Evolutionary conservation across 1,140 invertebrate genomes (phyloP), one percentile per base, ranked within the genome.

Genomic region (Chironomus tepperi): DNA sequence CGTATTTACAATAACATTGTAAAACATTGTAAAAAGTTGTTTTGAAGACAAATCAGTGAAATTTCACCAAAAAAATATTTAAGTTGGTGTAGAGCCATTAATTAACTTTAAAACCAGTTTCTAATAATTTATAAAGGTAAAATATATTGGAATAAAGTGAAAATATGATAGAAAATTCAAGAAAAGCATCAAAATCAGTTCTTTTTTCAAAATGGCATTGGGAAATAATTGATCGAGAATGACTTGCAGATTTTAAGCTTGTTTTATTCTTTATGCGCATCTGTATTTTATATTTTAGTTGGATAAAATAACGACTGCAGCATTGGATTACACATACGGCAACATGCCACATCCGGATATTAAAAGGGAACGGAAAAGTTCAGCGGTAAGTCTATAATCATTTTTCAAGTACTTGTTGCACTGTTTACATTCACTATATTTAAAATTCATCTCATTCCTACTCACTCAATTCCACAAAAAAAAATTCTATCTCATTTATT

Each of bases 291-390:
- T 16, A 19, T 21, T 70, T 70, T 19, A 21, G 65, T 18, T 16
- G 65, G 3, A 18, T 19, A 15, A 70, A 70, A 2, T 18, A 18
- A 70, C 19, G 18, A 2, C 18, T 10, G 19, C 19, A 70, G 19
- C 65, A 70, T 70, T 70, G 65, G 65, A 70, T 70, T 70, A 18
- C 18, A 1, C 19, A 70, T 19, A 70, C 18, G 7, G n/a, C 18
- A n/a, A 16, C n/a, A 70, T 70, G 65, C 65, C 65, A 70, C 65
- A 70, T 6, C 73, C 43, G 34, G 78, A 79, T 34, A 75, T 76
- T 57, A 79, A 79, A 74, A 43, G 78, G 3, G 78, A 79, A 75
- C 74, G 78, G 73, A 76, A 77, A 74, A 74, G 75, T 8, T 77
- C 77, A 70, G 43, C 78, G 76, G 78, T 79, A 77, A 76, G 73